Conservation (phyloP, 1,140 invertebrate genomes). For the Atta colombica region DNA sequence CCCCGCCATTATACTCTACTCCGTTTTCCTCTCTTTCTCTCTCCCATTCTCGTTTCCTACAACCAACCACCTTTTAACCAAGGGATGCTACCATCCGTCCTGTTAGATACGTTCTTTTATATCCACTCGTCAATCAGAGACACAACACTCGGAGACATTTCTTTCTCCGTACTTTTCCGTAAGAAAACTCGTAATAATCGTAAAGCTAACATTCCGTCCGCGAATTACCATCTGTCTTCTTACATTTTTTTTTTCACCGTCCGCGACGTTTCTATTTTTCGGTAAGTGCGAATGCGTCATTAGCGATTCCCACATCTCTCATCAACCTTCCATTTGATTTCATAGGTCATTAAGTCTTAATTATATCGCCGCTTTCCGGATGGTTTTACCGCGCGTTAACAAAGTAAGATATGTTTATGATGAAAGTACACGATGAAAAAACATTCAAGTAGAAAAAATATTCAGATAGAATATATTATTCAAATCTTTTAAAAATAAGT, state of each 20-base stretch:
- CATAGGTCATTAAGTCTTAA: conserved; percentile 42
- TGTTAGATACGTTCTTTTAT: conserved; percentile 35
- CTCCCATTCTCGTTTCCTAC: neutral
- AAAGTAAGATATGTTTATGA: conserved; percentile 14
- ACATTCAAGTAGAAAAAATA: neutral
- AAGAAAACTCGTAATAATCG: conserved; percentile 10
- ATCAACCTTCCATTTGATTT: conserved; percentile 50
- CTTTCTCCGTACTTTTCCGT: conserved; percentile 7
- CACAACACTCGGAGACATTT: neutral
- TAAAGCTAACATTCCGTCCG: neutral
- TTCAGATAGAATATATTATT: neutral
- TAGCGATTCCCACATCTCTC: conserved; percentile 22
- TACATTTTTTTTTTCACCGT: neutral
- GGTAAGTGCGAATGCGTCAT: conserved; percentile 12
- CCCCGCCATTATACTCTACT: conserved; percentile 53
- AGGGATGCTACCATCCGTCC: neutral
- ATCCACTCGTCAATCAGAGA: conserved; percentile 45
- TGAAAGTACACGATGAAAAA: neutral
- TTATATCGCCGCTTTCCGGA: conserved; percentile 42
- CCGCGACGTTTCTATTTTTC: conserved; percentile 20
- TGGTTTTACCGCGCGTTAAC: conserved; percentile 10
- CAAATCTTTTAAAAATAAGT: neutral
- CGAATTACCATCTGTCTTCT: neutral
- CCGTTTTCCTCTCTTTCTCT: conserved; percentile 1
- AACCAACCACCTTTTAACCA: conserved; percentile 9